A percentile compares a stretch with the other conserved stretches of the same genome.
These are phyloP conservation scores for Eutolmus rufibarbis DNA, from an alignment of 2,888 invertebrate species.

Conservation along the genomic window DNA sequence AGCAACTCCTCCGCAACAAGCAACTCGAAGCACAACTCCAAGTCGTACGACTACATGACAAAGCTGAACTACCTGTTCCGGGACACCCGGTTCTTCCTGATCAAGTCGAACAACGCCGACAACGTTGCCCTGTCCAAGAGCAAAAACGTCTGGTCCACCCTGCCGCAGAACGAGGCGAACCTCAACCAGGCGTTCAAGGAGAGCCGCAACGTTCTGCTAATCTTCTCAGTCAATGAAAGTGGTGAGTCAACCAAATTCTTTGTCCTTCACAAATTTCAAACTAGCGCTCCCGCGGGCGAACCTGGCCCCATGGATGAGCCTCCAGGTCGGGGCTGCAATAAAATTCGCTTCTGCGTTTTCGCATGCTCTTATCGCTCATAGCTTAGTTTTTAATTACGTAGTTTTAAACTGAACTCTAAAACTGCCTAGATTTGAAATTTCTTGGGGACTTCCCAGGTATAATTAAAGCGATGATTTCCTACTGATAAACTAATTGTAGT, in stretches of 20 bases:
- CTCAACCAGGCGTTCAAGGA: slow-evolving; percentile 94
- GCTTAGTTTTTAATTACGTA: neutral
- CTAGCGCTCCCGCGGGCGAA: neutral
- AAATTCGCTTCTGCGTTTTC: too few relatives aligned
- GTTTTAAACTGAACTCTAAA: neutral
- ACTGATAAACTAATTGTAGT: neutral
- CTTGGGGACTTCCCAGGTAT: neutral
- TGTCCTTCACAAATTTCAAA: neutral
- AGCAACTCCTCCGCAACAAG: slow-evolving; percentile 54
- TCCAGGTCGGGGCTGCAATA: neutral
- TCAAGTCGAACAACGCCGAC: slow-evolving; percentile 97
- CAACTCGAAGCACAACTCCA: slow-evolving; percentile 62
- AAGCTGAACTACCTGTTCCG: slow-evolving; percentile 93
- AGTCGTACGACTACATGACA: slow-evolving; percentile 84
- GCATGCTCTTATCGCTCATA: too few relatives aligned
- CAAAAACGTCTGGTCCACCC: slow-evolving; percentile 96
- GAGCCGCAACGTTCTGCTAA: slow-evolving; percentile 89
- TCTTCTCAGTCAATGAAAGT: slow-evolving; percentile 98
- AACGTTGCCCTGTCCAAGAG: slow-evolving; percentile 94
- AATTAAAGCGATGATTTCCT: neutral
- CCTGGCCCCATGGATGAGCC: neutral
- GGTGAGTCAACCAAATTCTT: slow-evolving; percentile 61
- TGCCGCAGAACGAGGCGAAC: slow-evolving; percentile 96
- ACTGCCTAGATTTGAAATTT: neutral
- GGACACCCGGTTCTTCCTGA: slow-evolving; percentile 93